Evolutionary conservation across 1,140 invertebrate species (phyloP), one percentile per base, ranked within the genome.

Genomic region (Wiebesia pumilae): DNA sequence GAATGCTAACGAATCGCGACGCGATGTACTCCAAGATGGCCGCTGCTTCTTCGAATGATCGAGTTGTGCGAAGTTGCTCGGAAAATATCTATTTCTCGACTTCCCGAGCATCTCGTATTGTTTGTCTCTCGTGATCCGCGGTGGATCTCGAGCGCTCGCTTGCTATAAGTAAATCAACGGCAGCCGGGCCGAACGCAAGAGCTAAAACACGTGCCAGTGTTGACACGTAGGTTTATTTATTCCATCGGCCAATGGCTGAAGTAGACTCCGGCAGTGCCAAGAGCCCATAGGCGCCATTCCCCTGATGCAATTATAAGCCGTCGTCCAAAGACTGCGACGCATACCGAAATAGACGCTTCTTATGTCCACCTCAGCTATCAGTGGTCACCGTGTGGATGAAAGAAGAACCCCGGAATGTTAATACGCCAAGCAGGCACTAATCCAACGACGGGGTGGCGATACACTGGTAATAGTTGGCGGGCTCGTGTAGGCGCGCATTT

Each of bases 281-380:
- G 58, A 84, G 83, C 83, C 75, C 73, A 30, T 54, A 85, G 84
- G 84, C 77, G 84, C 84, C 84, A 10, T 78, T 40, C 30, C 80
- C 21, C 73, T 16, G n/a, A 2, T 79, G 83, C 83, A 84, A 84
- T 77, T 58, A 47, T 58, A n/a, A n/a, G 47, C 43, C 69, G 47
- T 33, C 67, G 40, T 6, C 67, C 24, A 54, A 54, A 54, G 51
- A 54, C 19, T 54, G 51, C 40, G 35, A 75, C 27, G 38, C 35
- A 14, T 7, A 43, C 73, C 69, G 51, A 83, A 84, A 84, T 84
- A 84, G 83, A 75, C 33, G 24, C 14, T 14, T 9, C 65, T 40
- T 27, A 35, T 73, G 69, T 16, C 69, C 69, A 40, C 35, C 69
- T 40, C 35, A 35, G 69, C 12, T 73, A 24, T 33, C 69, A 33